Conservation (phyloP, 2,113 vertebrate genomes). For the Gavia stellata region DNA sequence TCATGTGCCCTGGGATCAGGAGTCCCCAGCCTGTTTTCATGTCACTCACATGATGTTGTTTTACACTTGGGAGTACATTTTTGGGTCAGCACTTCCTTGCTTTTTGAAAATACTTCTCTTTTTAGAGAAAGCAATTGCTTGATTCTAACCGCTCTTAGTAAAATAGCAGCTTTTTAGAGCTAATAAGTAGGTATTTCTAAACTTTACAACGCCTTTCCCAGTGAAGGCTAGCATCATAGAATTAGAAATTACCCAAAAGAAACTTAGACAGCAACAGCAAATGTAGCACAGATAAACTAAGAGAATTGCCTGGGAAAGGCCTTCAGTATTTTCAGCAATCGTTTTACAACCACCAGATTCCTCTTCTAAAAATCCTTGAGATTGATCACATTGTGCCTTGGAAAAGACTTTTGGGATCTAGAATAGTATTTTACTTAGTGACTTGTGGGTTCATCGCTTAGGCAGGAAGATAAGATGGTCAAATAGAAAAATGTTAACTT, state of each 20-base stretch:
- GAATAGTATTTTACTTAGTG: background rate
- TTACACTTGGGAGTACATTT: background rate
- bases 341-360: background rate
- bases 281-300: background rate
- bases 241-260: background rate
- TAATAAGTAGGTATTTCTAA: background rate
- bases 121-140: background rate
- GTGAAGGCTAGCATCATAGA: background rate
- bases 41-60: slow-evolving; percentile 15
- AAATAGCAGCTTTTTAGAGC: background rate
- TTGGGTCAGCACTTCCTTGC: background rate
- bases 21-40: background rate
- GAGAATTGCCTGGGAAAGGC: background rate
- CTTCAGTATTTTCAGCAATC: background rate
- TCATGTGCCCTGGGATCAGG: background rate
- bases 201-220: background rate
- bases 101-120: background rate
- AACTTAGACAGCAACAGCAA: background rate
- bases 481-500: slow-evolving; percentile 55
- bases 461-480: slow-evolving; percentile 18
- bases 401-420: background rate
- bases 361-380: background rate
- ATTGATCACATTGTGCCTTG: background rate
- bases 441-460: background rate
- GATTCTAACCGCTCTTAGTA: background rate